These are phyloP conservation scores for Sesamia inferens DNA, from an alignment of 2,888 invertebrate genomes.

Conservation along the genomic window DNA sequence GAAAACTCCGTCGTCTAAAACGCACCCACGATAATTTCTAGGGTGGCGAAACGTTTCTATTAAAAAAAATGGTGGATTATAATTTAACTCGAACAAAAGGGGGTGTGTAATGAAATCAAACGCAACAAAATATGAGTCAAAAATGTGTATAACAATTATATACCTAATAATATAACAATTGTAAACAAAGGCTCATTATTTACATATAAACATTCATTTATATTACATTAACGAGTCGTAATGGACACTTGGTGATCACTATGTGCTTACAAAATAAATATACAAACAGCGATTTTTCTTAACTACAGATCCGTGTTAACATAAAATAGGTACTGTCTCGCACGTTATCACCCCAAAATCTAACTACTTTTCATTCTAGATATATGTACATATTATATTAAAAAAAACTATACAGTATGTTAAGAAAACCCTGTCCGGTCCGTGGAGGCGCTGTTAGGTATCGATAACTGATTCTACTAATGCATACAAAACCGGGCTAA, in stretches of 20 bases:
- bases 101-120: constrained; percentile 30
- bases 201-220: constrained; percentile 41
- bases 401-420: too few relatives aligned
- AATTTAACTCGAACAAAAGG: not conserved
- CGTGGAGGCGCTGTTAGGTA: too few relatives aligned
- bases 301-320: not conserved
- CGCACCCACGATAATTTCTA: too few relatives aligned
- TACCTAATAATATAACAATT: constrained; percentile 46
- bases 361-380: not conserved
- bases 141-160: too few relatives aligned
- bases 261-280: constrained; percentile 44
- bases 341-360: not conserved
- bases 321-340: not conserved
- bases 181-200: constrained; percentile 45
- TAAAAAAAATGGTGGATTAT: too few relatives aligned
- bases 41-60: too few relatives aligned
- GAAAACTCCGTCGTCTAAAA: too few relatives aligned
- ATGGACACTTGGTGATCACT: constrained; percentile 16
- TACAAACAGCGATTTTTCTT: not conserved
- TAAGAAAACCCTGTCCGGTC: too few relatives aligned
- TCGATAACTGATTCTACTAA: too few relatives aligned
- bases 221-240: constrained; percentile 28
- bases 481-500: too few relatives aligned
- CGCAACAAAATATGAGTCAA: constrained; percentile 16
- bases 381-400: not conserved